phyloP scores from a whole-genome alignment of 2,797 vertebrate species.

The Bryconaethiops microstoma region DNA sequence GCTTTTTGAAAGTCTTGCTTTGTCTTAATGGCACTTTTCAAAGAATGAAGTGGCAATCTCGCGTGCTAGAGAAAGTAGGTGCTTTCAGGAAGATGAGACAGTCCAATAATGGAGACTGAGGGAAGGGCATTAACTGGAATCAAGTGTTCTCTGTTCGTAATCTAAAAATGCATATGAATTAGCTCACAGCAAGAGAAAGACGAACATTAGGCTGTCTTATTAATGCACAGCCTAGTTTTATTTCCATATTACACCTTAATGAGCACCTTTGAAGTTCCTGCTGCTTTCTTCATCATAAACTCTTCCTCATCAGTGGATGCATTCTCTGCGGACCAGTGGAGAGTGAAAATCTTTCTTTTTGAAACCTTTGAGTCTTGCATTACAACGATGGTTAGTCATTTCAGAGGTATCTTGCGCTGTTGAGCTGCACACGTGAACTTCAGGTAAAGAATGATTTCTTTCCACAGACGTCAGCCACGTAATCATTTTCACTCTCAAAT shows the following conservation, averaged over 20 bases:
- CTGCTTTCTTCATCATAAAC: constrained; percentile 30
- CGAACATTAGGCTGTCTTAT: constrained; percentile 23
- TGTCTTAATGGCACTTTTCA: constrained; percentile 11
- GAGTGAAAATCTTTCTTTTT: constrained; percentile 1
- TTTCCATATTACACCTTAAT: constrained; percentile 41
- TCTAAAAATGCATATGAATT: constrained; percentile 20
- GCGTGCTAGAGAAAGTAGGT: background rate
- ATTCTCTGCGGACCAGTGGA: constrained; percentile 15
- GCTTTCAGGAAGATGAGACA: constrained; percentile 21
- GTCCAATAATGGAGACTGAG: constrained; percentile 8
- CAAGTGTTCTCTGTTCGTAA: constrained; percentile 1
- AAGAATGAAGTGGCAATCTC: constrained; percentile 5
- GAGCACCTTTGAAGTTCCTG: constrained; percentile 26
- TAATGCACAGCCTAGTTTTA: constrained; percentile 29
- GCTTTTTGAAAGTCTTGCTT: background rate
- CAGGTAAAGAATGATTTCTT: background rate
- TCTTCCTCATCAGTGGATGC: constrained; percentile 13
- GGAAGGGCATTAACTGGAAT: constrained; percentile 12
- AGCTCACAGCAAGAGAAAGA: constrained; percentile 5
- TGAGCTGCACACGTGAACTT: background rate
- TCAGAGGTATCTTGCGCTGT: background rate
- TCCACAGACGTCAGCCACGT: background rate
- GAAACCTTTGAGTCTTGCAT: constrained; percentile 18
- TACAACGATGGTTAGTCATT: constrained; percentile 4
- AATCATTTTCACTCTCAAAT: background rate